phyloP scores from a whole-genome alignment of 1,140 invertebrate genomes.

The Diorhabda carinulata region DNA sequence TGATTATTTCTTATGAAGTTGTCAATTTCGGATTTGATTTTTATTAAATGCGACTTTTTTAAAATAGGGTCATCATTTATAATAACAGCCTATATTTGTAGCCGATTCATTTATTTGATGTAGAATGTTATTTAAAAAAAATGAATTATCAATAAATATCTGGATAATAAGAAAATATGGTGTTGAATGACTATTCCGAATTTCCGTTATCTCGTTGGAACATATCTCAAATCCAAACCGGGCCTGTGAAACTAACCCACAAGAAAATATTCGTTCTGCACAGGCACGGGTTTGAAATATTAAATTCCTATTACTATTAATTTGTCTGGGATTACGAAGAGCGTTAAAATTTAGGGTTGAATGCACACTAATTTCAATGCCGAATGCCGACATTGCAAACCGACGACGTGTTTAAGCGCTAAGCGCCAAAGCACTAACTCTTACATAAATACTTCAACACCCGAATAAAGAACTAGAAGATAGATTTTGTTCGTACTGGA shows the following conservation, averaged over 20 bases:
- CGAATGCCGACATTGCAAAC: background rate
- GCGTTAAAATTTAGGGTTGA: slow-evolving; percentile 16
- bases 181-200: too few species aligned
- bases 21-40: too few species aligned
- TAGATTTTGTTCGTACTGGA: background rate
- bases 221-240: too few species aligned
- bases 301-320: slow-evolving; percentile 18
- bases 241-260: background rate
- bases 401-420: slow-evolving; percentile 10
- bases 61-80: too few species aligned
- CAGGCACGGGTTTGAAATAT: slow-evolving; percentile 14
- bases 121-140: too few species aligned
- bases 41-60: too few species aligned
- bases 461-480: background rate
- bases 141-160: too few species aligned
- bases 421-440: slow-evolving; percentile 5
- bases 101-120: too few species aligned
- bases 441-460: slow-evolving; percentile 7
- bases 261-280: background rate
- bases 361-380: slow-evolving; percentile 13
- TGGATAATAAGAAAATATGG: too few species aligned
- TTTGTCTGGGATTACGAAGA: slow-evolving; percentile 14
- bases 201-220: too few species aligned
- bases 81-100: too few species aligned
- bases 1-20: too few species aligned